Base-by-base conservation (phyloP, 2,888 invertebrate genomes). In the Cryptus armator region DNA sequence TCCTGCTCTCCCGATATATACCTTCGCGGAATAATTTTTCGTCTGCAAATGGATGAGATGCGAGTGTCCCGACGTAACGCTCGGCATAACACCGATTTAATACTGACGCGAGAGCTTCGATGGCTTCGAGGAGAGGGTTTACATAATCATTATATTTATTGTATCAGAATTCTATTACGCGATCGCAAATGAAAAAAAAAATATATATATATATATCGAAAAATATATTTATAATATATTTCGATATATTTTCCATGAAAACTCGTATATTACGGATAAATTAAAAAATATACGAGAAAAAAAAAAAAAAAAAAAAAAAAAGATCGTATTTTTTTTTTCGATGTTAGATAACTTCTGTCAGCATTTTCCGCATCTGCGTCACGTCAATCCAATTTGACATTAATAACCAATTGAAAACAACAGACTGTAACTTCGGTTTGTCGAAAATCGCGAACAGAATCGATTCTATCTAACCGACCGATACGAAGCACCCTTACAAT, bases 21-120 rank as follows among this genome's bases (percentile, higher is more conserved):
- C 3, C 24, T n/a, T n/a, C 46, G 56, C 64, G 59, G 4, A n/a
- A 75, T 64, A n/a, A 76, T 66, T 80, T 76, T 80, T 83, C 62
- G 68, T 77, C 32, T 32, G 37, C 37, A 37, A 64, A 62, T 16
- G 46, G 59, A 68, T 78, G 64, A 83, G 62, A 64, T 6, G 37
- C 32, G n/a, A 19, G 19, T 46, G 9, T 37, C 44, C 1, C 24
- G 14, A 48, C 44, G 72, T 67, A 46, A 80, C 29, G 12, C 44
- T 71, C 9, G 6, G 37, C 37, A 37, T 37, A 37, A 37, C 37
- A 37, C 37, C 37, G 37, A 37, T 37, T 37, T 1, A 37, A 9
- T 37, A 37, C 6, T 9, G 37, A 9, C 37, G 37, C 2, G 37
- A 37, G 37, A 37, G 37, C 6, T 37, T 37, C 37, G 37, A 43